A percentile compares a stretch with the other conserved stretches of the same genome.
These are phyloP conservation scores for Taphrorychus bicolor DNA, from an alignment of 2,888 invertebrate genomes.

Conservation along the genomic window DNA sequence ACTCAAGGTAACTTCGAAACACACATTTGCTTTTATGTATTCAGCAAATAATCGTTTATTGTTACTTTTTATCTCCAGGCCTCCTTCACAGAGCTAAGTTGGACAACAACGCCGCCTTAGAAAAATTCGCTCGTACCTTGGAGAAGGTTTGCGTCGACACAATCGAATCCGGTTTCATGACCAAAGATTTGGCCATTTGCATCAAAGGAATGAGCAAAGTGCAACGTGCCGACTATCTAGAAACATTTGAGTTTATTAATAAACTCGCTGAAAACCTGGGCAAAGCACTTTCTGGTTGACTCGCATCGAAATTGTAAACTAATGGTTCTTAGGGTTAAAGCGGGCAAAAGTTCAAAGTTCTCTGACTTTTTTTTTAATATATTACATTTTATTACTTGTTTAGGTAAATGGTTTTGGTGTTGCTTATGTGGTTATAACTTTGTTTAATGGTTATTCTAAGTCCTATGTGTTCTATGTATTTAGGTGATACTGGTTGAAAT, in stretches of 20 bases:
- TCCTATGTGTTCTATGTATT: too few species aligned
- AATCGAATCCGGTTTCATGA: slow-evolving; percentile 94
- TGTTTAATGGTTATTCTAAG: too few species aligned
- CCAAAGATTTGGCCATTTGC: slow-evolving; percentile 98
- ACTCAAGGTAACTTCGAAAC: slow-evolving; percentile 73
- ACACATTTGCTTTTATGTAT: neutral
- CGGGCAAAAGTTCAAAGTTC: too few species aligned
- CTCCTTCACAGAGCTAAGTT: slow-evolving; percentile 89
- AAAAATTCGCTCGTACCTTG: slow-evolving; percentile 82
- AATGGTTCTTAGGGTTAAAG: neutral
- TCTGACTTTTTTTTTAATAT: too few species aligned
- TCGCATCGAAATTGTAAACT: neutral
- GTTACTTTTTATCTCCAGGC: slow-evolving; percentile 25
- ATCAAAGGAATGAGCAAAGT: slow-evolving; percentile 91
- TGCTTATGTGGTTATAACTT: too few species aligned
- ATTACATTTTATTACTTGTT: too few species aligned
- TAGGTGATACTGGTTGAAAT: too few species aligned
- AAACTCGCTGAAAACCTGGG: slow-evolving; percentile 91
- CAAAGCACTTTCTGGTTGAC: slow-evolving; percentile 11
- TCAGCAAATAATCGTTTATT: neutral
- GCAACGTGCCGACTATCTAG: slow-evolving; percentile 83
- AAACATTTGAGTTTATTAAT: slow-evolving; percentile 97
- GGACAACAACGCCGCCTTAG: slow-evolving; percentile 80
- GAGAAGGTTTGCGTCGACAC: slow-evolving; percentile 94
- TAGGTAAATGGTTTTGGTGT: too few species aligned